Evolutionary conservation across 2,888 invertebrate species (phyloP).

Genomic region (Notodonta dromedarius): DNA sequence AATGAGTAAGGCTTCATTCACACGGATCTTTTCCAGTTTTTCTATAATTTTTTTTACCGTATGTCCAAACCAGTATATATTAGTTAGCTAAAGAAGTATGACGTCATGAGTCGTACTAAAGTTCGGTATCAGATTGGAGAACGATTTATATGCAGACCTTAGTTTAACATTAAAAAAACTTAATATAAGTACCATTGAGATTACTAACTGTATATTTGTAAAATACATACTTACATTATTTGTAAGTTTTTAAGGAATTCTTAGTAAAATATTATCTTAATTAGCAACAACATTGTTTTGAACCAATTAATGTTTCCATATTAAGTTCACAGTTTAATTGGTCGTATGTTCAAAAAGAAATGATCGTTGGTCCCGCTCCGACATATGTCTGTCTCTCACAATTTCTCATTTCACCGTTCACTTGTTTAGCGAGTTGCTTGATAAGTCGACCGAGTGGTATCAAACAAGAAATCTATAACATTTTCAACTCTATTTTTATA

Average conservation of each 20-base stretch:
- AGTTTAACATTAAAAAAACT: too few species aligned
- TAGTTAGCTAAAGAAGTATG: too few species aligned
- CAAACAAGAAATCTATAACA: slow-evolving; percentile 12
- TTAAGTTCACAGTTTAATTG: slow-evolving; percentile 45
- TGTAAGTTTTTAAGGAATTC: neutral
- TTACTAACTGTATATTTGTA: too few species aligned
- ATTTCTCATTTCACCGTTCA: slow-evolving; percentile 84
- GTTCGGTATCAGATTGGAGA: too few species aligned
- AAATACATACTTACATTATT: neutral
- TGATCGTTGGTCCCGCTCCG: slow-evolving; percentile 63
- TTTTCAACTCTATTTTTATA: slow-evolving; percentile 20
- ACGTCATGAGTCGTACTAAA: too few species aligned
- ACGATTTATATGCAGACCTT: too few species aligned
- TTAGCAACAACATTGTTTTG: neutral
- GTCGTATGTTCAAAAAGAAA: slow-evolving; percentile 65
- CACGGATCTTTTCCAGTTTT: too few species aligned
- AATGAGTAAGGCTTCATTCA: too few species aligned
- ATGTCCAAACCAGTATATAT: too few species aligned
- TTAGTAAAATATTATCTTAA: neutral
- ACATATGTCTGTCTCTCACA: slow-evolving; percentile 70
- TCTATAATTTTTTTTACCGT: too few species aligned
- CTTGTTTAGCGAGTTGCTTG: slow-evolving; percentile 76
- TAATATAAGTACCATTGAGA: too few species aligned
- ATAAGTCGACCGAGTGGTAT: slow-evolving; percentile 62
- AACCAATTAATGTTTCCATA: slow-evolving; percentile 1